A percentile compares a stretch with the other conserved stretches of the same genome.
These are phyloP conservation scores for Panzeria rudis DNA, from an alignment of 2,888 invertebrate species.

Conservation along the genomic window DNA sequence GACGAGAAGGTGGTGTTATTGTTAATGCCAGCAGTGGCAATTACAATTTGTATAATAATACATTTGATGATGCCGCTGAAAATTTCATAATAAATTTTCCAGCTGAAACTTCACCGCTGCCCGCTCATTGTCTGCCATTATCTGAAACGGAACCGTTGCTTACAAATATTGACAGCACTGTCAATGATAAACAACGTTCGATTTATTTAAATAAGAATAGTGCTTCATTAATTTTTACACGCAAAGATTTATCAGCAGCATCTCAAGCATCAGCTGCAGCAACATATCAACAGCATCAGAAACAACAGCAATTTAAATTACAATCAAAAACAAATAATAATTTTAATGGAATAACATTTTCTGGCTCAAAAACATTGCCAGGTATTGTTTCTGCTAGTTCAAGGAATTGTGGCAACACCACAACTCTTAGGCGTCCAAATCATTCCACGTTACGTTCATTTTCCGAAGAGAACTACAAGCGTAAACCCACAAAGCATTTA, in stretches of 20 bases:
- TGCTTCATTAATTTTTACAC: conserved; percentile 83
- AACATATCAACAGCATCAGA: conserved; percentile 45
- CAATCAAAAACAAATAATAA: conserved; percentile 73
- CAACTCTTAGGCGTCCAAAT: conserved; percentile 55
- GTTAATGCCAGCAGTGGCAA: conserved; percentile 32
- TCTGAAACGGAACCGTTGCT: conserved; percentile 82
- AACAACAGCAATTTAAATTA: conserved; percentile 58
- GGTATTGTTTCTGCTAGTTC: conserved; percentile 25
- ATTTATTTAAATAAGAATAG: conserved; percentile 82
- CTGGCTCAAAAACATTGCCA: conserved; percentile 37
- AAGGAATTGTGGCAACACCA: conserved; percentile 20
- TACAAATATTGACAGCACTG: conserved; percentile 80
- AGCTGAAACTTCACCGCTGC: conserved; percentile 77
- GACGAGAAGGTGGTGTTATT: background rate
- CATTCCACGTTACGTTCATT: conserved; percentile 70
- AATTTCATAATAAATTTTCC: conserved; percentile 81
- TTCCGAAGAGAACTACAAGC: conserved; percentile 66
- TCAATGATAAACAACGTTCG: conserved; percentile 80
- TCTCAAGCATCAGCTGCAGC: conserved; percentile 38
- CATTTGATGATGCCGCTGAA: conserved; percentile 81
- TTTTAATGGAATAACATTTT: conserved; percentile 64
- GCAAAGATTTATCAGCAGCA: conserved; percentile 78
- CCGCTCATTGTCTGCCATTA: conserved; percentile 76
- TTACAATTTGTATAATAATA: conserved; percentile 65
- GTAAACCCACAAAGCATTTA: conserved; percentile 73